phyloP scores from a whole-genome alignment of 2,888 invertebrate genomes.

The Hirudinaria manillensis region DNA sequence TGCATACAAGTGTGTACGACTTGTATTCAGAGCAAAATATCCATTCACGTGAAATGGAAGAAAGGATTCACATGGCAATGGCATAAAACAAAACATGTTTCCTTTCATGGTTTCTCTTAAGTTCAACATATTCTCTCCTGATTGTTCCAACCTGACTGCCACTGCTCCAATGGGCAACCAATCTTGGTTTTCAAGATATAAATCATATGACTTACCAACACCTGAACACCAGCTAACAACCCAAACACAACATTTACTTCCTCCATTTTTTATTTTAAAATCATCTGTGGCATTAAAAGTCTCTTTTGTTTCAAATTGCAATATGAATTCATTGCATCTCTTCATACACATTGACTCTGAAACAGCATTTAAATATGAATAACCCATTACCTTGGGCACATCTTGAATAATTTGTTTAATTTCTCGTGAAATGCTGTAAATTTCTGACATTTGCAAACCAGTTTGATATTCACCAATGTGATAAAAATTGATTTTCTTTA shows the following conservation, averaged over 20 bases:
- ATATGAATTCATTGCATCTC: background rate
- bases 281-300: background rate
- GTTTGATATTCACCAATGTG: conserved; percentile 37
- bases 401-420: conserved; percentile 4
- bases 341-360: background rate
- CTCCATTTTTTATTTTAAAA: background rate
- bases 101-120: background rate
- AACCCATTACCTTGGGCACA: background rate
- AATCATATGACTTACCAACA: background rate
- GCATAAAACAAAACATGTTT: conserved; percentile 43
- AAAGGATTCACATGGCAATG: conserved; percentile 43
- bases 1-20: conserved; percentile 43
- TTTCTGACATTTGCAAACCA: conserved; percentile 1
- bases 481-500: conserved; percentile 42
- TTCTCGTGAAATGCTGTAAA: conserved; percentile 7
- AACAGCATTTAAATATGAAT: background rate
- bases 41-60: conserved; percentile 47
- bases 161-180: conserved; percentile 27
- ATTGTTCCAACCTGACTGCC: conserved; percentile 19
- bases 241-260: background rate
- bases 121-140: background rate
- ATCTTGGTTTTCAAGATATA: background rate
- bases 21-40: conserved; percentile 45
- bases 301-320: background rate
- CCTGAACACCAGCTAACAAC: conserved; percentile 20